phyloP scores from a whole-genome alignment of 2,797 vertebrate genomes.

The Poecile montanus region DNA sequence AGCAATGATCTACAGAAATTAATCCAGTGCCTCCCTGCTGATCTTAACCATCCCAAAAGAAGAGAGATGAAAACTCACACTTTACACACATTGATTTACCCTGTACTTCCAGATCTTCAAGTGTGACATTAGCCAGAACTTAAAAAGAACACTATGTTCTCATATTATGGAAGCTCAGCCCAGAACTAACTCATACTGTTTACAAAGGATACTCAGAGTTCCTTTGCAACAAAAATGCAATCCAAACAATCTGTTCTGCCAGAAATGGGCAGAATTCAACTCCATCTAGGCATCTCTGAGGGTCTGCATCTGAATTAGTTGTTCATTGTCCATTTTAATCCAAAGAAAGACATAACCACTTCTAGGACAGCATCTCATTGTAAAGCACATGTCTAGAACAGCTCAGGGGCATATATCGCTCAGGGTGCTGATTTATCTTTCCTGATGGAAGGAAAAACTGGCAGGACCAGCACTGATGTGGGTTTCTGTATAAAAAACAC shows the following conservation, averaged over 20 bases:
- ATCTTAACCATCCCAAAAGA: neutral
- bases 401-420: neutral
- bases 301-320: neutral
- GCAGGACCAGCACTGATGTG: neutral
- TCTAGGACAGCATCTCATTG: neutral
- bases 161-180: neutral
- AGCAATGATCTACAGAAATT: neutral
- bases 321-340: neutral
- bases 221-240: constrained; percentile 1
- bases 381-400: neutral
- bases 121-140: neutral
- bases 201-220: constrained; percentile 19
- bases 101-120: neutral
- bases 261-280: neutral
- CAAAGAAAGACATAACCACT: neutral
- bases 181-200: constrained; percentile 12
- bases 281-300: neutral
- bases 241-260: constrained; percentile 13
- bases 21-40: neutral
- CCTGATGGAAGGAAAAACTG: neutral
- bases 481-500: neutral
- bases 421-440: neutral
- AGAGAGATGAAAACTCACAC: neutral
- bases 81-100: neutral
- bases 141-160: neutral